Evolutionary conservation across 1,140 invertebrate species (phyloP), one percentile per base, ranked within the genome.

Genomic region (Drosophila asahinai): DNA sequence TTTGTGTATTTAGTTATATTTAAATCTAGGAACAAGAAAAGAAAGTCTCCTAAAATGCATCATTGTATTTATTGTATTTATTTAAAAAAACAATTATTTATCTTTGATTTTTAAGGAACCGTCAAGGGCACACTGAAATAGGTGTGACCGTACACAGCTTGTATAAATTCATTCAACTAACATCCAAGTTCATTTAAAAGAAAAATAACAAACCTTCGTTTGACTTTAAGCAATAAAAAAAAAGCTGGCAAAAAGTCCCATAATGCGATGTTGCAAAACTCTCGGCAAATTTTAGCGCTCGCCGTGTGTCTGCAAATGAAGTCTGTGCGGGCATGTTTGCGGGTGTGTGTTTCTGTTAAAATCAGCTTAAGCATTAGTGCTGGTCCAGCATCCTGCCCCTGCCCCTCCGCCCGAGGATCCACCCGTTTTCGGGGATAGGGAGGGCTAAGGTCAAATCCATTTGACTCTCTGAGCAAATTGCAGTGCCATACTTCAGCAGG

Each of bases 351-450:
- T 51, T 81, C 52, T 83, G 84, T 68, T 80, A 58, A 87, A 83
- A 83, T 89, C 83, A 89, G 83, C 83, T 87, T 87, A 87, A 78
- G 81, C 84, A 87, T 87, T 87, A 89, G 84, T 89, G 86, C 80
- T 87, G 76, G 64, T 82, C 71, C 72, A 66, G 80, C 70, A 71
- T 80, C 81, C 38, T 60, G 54, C 1, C 51, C 48, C 22, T n/a
- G 0, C 19, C 36, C 45, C 2, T 33, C 5, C 6, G 40, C 15
- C 40, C 40, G 6, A 15, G 40, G 40, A 42, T 7, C 12, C 19
- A n/a, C 11, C 36, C 3, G 30, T 58, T 36, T 48, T 27, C 36
- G 59, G 45, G 54, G 43, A 62, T 54, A 40, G 52, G 38, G 80
- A 78, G 80, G 70, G 77, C 84, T 84, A 87, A 89, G 84, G 84